A percentile compares a stretch with the other conserved stretches of the same genome.
Evolutionary conservation across 2,113 vertebrate genomes (phyloP).

Genomic region (Thryonomys swinderianus): DNA sequence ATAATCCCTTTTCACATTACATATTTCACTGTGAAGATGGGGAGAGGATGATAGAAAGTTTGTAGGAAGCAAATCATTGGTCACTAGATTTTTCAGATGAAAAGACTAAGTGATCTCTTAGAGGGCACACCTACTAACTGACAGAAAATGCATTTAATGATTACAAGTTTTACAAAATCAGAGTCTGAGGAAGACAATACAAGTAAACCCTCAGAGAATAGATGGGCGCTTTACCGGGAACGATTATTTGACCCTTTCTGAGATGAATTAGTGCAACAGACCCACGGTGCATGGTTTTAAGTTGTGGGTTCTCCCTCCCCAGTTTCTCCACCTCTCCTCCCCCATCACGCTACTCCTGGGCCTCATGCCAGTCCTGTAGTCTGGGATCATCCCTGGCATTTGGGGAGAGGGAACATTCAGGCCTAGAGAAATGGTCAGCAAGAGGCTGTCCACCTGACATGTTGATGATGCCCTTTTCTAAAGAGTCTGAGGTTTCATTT

Average conservation of each 20-base stretch:
- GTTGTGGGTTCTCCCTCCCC: background rate
- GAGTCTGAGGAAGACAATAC: background rate
- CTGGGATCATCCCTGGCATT: background rate
- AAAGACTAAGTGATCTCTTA: background rate
- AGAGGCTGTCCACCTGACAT: background rate
- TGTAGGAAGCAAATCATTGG: background rate
- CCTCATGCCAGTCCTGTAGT: background rate
- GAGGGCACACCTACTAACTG: background rate
- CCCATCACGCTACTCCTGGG: background rate
- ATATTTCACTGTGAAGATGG: background rate
- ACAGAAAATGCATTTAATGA: background rate
- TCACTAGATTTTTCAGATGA: conserved; percentile 1
- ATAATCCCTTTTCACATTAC: background rate
- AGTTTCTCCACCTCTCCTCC: background rate
- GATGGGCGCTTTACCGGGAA: background rate
- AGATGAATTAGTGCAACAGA: background rate
- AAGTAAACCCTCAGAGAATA: background rate
- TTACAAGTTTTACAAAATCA: background rate
- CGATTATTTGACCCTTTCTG: background rate
- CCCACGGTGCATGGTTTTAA: fast-evolving
- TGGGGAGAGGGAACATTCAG: background rate
- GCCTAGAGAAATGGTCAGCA: background rate
- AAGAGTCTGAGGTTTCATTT: background rate
- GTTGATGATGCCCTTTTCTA: background rate
- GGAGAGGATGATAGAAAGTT: background rate